Base-by-base conservation (phyloP, 2,888 invertebrate species). In the Nebria brevicollis region DNA sequence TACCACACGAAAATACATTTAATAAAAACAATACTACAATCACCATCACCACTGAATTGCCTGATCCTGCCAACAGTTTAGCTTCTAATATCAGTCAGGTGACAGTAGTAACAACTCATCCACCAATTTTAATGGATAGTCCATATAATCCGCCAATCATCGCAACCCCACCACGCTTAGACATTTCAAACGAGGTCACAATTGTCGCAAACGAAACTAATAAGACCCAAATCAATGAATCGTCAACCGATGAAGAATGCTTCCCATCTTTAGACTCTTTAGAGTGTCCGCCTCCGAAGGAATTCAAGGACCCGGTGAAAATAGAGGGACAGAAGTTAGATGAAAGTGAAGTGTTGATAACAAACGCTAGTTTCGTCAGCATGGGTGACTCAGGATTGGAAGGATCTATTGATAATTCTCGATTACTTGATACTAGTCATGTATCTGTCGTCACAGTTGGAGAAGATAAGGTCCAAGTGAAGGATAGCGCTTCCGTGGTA, bases 371-470 rank as follows among this genome's bases (percentile, higher is more conserved):
- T 10, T 93, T 93, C 77, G 90, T 90, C 82, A 92, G 92, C 75
- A 91, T 93, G 73, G 92, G 92, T 72, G 94, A 94, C 86, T 93
- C 93, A 0, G 93, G 93, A 0, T 91, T 93, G 15, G 92, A 92
- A 84, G 92, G 92, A 42, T 87, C 88, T 1, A 87, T 73, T 4
- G 88, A 91, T 81, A 90, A 88, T 84, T 89, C 90, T 26, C 85
- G 87, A 72, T 84, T 90, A 41, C 85, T 93, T 88, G 96, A 97
- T 88, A 96, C 95, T 84, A 96, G 96, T 87, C 97, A 97, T 89
- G 96, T 97, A 80, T 97, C 97, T 0, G 97, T 97, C 82, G 96
- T 97, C 83, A 96, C 96, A 42, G 96, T 97, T 15, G 97, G 96
- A 76, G 94, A 94, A 85, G 94, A 95, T 86, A 90, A 90, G 83